A percentile compares a stretch with the other conserved stretches of the same genome.
phyloP scores from a whole-genome alignment of 2,113 vertebrate genomes.

The Caretta caretta region DNA sequence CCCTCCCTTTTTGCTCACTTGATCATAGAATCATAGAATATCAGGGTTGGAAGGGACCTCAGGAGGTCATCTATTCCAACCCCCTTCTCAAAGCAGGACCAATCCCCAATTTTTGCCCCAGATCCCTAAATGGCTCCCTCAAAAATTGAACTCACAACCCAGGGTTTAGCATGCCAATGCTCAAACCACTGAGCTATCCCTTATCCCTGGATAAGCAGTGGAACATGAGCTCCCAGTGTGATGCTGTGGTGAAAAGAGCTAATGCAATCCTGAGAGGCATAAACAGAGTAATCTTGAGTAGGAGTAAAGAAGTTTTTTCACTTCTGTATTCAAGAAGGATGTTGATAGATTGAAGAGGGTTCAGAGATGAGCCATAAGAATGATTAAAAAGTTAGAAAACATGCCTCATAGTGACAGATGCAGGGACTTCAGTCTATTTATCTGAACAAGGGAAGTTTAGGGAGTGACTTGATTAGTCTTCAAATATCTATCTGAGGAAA shows the following conservation, averaged over 20 bases:
- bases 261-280: not conserved
- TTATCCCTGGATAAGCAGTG: not conserved
- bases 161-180: too few relatives aligned
- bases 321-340: not conserved
- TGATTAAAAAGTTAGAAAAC: too few relatives aligned
- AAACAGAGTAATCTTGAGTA: not conserved
- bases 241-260: not conserved
- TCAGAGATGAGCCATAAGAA: too few relatives aligned
- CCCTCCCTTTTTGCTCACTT: not conserved
- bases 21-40: too few relatives aligned
- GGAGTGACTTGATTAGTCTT: not conserved
- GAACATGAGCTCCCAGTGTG: not conserved
- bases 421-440: not conserved
- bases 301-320: not conserved
- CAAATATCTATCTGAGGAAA: not conserved
- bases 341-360: not conserved
- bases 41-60: too few relatives aligned
- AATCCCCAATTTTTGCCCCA: too few relatives aligned
- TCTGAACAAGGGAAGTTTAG: not conserved
- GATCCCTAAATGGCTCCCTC: too few relatives aligned
- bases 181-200: too few relatives aligned
- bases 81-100: too few relatives aligned
- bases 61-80: too few relatives aligned
- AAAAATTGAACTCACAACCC: too few relatives aligned
- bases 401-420: not conserved